Evolutionary conservation across 2,113 vertebrate genomes (phyloP).

Genomic region (Dipodomys spectabilis): DNA sequence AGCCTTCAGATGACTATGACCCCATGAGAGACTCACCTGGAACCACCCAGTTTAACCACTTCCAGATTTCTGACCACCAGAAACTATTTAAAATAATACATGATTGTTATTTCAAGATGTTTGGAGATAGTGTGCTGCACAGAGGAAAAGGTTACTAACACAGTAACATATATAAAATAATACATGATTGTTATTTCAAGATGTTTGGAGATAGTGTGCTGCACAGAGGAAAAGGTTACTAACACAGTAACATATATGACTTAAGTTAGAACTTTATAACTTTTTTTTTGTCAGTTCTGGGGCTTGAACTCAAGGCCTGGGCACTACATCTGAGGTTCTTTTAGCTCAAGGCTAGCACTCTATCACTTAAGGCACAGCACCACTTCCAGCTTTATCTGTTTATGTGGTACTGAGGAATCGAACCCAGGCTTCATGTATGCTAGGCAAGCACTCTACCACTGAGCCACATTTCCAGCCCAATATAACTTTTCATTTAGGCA

Average conservation of each 20-base stretch:
- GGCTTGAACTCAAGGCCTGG: no score
- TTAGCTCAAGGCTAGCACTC: no score
- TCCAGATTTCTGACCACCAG: not conserved
- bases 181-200: slow-evolving; percentile 26
- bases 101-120: slow-evolving; percentile 2
- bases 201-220: not conserved
- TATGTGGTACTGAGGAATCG: no score
- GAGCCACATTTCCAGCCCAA: no score
- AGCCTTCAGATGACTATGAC: not conserved
- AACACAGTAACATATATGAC: not conserved
- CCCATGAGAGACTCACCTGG: not conserved
- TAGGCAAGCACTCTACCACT: no score
- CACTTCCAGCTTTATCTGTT: no score
- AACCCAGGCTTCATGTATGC: no score
- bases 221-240: not conserved
- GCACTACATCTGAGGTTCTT: no score
- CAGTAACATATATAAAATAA: not conserved
- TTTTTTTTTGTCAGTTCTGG: not conserved
- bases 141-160: not conserved
- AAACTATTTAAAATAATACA: not conserved
- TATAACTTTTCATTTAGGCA: not conserved
- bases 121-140: not conserved
- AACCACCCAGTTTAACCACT: not conserved
- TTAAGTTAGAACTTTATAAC: not conserved
- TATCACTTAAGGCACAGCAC: no score